Percentiles rank a stretch among this genome's conserved stretches.
These are phyloP conservation scores for Sebastes matsubarae DNA, from an alignment of 2,797 vertebrate genomes.

Conservation along the genomic window DNA sequence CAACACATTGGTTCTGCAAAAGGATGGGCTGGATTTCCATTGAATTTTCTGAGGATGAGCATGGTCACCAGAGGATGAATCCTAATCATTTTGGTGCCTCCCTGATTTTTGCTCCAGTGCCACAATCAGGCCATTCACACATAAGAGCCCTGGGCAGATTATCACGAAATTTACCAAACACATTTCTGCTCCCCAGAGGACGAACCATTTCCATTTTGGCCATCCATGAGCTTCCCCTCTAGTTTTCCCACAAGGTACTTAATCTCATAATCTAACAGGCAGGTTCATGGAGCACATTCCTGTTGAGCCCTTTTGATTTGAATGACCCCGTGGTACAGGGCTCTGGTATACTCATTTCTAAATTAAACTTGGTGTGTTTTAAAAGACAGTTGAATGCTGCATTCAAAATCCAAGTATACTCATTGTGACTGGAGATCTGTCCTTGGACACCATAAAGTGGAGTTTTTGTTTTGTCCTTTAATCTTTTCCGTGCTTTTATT, in stretches of 20 bases:
- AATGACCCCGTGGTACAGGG: not conserved
- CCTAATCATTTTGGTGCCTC: not conserved
- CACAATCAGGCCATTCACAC: not conserved
- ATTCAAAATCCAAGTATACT: not conserved
- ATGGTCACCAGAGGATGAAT: not conserved
- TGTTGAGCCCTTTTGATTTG: not conserved
- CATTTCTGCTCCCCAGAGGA: not conserved
- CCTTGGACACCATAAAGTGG: no score
- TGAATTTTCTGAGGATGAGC: not conserved
- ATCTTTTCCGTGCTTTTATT: no score
- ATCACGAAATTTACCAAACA: not conserved
- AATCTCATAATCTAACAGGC: not conserved
- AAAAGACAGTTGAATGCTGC: not conserved
- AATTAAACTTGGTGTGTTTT: not conserved
- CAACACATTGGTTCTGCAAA: not conserved
- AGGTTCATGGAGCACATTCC: not conserved
- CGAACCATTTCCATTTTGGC: not conserved
- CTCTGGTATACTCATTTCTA: not conserved
- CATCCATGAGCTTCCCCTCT: not conserved
- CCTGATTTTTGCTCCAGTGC: not conserved
- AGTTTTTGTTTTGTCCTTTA: no score
- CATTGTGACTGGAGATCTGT: not conserved
- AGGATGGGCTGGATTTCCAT: not conserved
- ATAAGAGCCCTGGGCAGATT: not conserved
- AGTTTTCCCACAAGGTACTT: not conserved